Base-by-base conservation (phyloP, 53 echinoderm and acorn worm genomes). In the Actinopyga echinites region DNA sequence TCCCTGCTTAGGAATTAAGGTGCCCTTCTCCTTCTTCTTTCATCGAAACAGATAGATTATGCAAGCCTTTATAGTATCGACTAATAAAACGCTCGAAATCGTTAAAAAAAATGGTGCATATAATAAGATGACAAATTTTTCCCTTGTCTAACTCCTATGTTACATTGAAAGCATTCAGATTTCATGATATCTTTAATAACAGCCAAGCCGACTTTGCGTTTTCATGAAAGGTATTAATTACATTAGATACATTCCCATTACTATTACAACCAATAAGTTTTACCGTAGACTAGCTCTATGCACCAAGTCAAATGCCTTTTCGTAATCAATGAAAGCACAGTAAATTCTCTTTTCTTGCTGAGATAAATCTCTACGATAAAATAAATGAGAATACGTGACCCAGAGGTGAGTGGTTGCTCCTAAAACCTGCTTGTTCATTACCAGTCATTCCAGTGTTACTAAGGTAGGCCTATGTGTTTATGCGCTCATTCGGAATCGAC, bases 361-460 rank as follows among this genome's bases (percentile, higher is more conserved):
- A 23, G 61, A 60, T 60, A 20, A 26, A 60, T 7, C 22, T 60
- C 61, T 60, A 68, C 20, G 32, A 68, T 29, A 30, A 34, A 24
- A 68, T 68, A 29, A 30, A 68, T 6, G 6, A 8, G 30, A 68
- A 68, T 30, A 68, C 32, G 32, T 68, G 68, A 68, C 32, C 68
- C 17, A 68, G 28, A 5, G 68, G 7, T 30, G 36, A 68, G 32
- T 68, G 30, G 7, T 68, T 68, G 19, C 68, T 68, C 32, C 68
- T 68, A 29, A 68, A 68, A 30, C 68, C 68, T 30, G 68, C 68
- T 68, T 68, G 68, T 29, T 68, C 68, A 30, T 68, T 20, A 6
- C 68, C 68, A 12, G 32, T 8, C 8, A 30, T 30, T 30, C 68
- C 68, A 4, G 33, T 29, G 20, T 35, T 24, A 30, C 19, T n/a